Conservation (phyloP, 1,140 invertebrate genomes). For the Caerostris extrusa region DNA sequence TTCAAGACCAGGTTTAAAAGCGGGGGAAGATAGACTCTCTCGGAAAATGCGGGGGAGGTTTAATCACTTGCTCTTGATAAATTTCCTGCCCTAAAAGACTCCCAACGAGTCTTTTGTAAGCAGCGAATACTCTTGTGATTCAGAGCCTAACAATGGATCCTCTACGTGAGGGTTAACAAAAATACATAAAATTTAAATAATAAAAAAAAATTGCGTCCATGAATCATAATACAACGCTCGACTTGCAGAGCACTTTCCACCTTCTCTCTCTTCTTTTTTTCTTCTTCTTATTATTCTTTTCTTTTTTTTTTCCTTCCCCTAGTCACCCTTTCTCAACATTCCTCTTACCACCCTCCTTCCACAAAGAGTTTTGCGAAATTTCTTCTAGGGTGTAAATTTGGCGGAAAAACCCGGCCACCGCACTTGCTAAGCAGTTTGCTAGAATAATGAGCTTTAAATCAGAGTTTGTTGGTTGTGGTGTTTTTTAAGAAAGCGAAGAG, state of each 20-base stretch:
- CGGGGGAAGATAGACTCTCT: too few relatives aligned
- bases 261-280: not conserved
- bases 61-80: conserved; percentile 47
- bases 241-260: conserved; percentile 10
- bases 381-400: conserved; percentile 54
- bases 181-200: conserved; percentile 70
- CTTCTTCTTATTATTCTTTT: too few relatives aligned
- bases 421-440: conserved; percentile 68
- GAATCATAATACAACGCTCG: conserved; percentile 65
- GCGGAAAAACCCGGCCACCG: conserved; percentile 39
- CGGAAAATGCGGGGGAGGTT: too few relatives aligned
- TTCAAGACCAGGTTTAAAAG: too few relatives aligned
- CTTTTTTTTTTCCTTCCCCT: not conserved
- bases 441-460: conserved; percentile 73
- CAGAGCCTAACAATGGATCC: conserved; percentile 10
- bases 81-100: conserved; percentile 48
- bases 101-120: conserved; percentile 66
- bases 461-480: conserved; percentile 61
- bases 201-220: conserved; percentile 57
- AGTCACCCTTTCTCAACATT: conserved; percentile 9
- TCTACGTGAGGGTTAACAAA: conserved; percentile 64
- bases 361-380: conserved; percentile 26
- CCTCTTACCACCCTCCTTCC: not conserved
- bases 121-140: conserved; percentile 13
- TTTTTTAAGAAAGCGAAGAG: conserved; percentile 3